Conservation (phyloP, 2,797 vertebrate species). For the Hippoglossus hippoglossus region DNA sequence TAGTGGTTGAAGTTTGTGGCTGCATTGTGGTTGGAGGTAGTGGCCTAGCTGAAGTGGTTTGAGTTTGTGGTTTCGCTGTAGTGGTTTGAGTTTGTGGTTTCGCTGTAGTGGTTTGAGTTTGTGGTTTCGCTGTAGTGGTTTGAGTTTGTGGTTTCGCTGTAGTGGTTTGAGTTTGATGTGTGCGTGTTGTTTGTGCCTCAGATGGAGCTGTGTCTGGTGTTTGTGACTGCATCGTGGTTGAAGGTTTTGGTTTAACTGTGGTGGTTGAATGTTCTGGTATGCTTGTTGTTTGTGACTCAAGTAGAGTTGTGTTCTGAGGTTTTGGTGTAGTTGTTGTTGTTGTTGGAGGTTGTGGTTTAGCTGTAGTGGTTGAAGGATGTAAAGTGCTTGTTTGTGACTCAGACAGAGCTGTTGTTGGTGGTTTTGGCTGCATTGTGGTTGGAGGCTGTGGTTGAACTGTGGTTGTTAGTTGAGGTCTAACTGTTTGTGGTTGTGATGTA, state of each 20-base stretch:
- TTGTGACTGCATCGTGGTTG: neutral
- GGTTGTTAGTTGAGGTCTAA: neutral
- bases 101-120: neutral
- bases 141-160: neutral
- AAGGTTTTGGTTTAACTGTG: neutral
- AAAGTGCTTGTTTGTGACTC: neutral
- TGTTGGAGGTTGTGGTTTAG: neutral
- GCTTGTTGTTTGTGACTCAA: neutral
- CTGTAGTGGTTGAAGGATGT: neutral
- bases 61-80: neutral
- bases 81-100: neutral
- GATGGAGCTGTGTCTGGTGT: conserved; percentile 2
- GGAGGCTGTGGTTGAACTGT: neutral
- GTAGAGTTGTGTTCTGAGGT: neutral
- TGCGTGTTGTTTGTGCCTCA: no score
- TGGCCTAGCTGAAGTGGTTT: no score
- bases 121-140: no score
- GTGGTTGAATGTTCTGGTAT: conserved; percentile 6
- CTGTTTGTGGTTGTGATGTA: neutral
- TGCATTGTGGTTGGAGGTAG: no score
- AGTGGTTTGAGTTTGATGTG: no score
- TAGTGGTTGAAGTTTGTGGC: conserved; percentile 8
- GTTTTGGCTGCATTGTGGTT: neutral
- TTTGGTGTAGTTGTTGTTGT: neutral
- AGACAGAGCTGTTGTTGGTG: neutral